Base-by-base conservation (phyloP, 2,888 invertebrate genomes). In the Spilarctia lutea region DNA sequence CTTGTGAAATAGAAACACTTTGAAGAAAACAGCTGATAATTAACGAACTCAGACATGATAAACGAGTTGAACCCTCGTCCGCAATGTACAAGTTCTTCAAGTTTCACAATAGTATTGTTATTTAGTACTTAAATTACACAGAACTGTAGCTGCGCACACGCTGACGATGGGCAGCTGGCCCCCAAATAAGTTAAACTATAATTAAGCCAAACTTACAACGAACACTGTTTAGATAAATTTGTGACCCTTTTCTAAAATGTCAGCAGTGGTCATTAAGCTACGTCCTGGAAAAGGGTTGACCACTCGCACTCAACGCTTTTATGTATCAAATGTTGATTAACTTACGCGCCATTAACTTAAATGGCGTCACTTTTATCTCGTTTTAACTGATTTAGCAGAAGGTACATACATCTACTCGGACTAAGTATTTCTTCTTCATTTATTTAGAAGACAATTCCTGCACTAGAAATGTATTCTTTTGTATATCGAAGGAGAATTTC, bases 221-320 rank as follows among this genome's bases (percentile, higher is more conserved):
- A 81, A 85, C 72, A 65, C 86, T 91, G 94, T 92, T 93, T 91
- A 93, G 93, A 94, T 94, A 94, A 94, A 94, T 94, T 94, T 93
- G 93, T 88, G 91, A 94, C 94, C 94, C 94, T 94, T 94, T 94
- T 93, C 94, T 91, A 87, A 93, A 94, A 93, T 91, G 94, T 94
- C 94, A 94, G 91, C 93, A 84, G 85, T 87, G 85, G 84, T 90
- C 92, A 94, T 94, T 94, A 94, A 88, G 89, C 83, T 76, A 80
- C 85, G 87, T 83, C 91, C 91, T 91, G 93, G 93, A 93, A 90
- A 91, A 91, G 93, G 92, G 93, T 91, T 86, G 87, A 88, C 89
- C 89, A 86, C 84, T 79, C 82, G 78, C 81, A 79, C 84, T 86
- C 87, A 85, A 85, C 85, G 86, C 87, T 87, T 85, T 90, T 89